phyloP scores from a whole-genome alignment of 2,113 vertebrate genomes.

The Barbus barbus region DNA sequence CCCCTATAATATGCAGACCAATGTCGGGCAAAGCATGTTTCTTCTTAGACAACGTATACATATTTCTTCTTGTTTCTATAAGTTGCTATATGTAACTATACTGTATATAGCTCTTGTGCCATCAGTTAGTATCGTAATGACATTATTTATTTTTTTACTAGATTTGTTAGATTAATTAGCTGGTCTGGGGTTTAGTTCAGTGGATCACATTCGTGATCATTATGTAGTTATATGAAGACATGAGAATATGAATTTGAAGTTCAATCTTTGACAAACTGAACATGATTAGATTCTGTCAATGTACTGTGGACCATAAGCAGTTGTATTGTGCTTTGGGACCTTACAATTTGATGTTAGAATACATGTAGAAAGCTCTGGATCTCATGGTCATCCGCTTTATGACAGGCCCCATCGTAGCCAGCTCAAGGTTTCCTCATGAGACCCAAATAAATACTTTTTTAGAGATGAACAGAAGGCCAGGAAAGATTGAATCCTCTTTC shows the following conservation, averaged over 20 bases:
- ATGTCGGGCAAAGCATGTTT: neutral
- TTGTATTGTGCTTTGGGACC: conserved; percentile 38
- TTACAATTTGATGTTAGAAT: conserved; percentile 70
- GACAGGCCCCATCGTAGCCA: conserved; percentile 60
- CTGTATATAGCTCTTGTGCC: neutral
- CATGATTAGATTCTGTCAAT: conserved; percentile 43
- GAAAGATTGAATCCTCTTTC: conserved; percentile 74
- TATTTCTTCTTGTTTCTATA: too few relatives aligned
- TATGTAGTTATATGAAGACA: neutral
- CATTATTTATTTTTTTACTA: too few relatives aligned
- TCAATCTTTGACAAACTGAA: conserved; percentile 17
- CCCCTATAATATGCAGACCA: neutral
- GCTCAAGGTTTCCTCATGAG: conserved; percentile 62
- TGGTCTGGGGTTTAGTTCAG: neutral
- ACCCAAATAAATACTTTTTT: conserved; percentile 70
- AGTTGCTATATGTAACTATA: too few relatives aligned
- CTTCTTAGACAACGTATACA: neutral
- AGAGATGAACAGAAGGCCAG: conserved; percentile 70
- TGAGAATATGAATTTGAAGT: neutral
- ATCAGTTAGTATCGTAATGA: neutral
- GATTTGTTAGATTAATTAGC: neutral
- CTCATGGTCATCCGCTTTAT: conserved; percentile 63
- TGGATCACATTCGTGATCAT: neutral
- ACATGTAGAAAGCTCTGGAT: conserved; percentile 62
- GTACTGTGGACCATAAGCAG: conserved; percentile 20